These are phyloP conservation scores for Micromesistius poutassou DNA, from an alignment of 2,797 vertebrate species.

Conservation along the genomic window DNA sequence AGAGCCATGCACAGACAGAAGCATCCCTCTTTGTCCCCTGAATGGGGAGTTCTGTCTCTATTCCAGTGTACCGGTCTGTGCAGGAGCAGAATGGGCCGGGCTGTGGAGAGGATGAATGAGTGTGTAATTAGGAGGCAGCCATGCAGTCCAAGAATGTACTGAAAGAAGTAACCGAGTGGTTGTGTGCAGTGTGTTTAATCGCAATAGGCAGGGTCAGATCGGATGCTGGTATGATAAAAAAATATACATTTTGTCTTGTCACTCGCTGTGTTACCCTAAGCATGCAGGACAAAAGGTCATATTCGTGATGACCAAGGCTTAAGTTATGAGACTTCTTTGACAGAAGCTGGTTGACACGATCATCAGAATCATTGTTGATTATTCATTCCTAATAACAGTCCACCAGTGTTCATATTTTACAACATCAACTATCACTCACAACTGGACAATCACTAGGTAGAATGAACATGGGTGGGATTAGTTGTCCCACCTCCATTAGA, in stretches of 20 bases:
- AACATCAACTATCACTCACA: background rate
- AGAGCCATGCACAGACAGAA: constrained; percentile 32
- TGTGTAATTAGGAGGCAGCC: constrained; percentile 62
- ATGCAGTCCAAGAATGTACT: constrained; percentile 52
- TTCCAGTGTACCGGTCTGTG: constrained; percentile 44
- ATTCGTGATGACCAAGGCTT: background rate
- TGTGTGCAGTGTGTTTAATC: constrained; percentile 29
- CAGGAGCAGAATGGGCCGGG: constrained; percentile 39
- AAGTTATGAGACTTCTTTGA: background rate
- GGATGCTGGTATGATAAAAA: background rate
- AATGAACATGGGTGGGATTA: background rate
- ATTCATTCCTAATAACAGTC: background rate
- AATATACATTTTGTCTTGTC: background rate
- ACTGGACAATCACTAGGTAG: background rate
- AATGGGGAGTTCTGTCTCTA: constrained; percentile 21
- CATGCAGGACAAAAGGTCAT: background rate
- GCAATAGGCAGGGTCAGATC: constrained; percentile 33
- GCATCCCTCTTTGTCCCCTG: background rate
- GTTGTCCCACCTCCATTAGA: background rate
- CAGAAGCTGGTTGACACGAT: background rate
- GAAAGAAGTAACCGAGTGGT: constrained; percentile 56
- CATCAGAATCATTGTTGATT: background rate
- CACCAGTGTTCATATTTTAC: background rate
- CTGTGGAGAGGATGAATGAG: constrained; percentile 61
- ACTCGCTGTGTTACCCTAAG: background rate